These are phyloP conservation scores for Blera fallax DNA, from an alignment of 2,888 invertebrate species.

Conservation along the genomic window DNA sequence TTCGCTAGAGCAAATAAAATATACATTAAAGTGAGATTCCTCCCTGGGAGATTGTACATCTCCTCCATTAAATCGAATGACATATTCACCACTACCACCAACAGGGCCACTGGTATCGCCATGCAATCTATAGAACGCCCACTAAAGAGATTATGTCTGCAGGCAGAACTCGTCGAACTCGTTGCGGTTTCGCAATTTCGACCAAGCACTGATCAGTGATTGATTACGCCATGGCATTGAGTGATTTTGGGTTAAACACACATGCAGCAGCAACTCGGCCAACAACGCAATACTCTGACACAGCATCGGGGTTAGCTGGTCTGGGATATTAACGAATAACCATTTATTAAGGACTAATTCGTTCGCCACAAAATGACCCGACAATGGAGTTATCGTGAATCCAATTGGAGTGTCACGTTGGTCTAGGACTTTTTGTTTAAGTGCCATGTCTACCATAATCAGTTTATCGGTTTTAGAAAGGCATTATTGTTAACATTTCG, in stretches of 20 bases:
- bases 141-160: slow-evolving; percentile 25
- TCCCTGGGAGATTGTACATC: not conserved
- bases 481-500: not conserved
- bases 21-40: not conserved
- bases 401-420: not conserved
- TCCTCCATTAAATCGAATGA: slow-evolving; percentile 19
- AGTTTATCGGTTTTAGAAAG: not conserved
- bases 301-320: not conserved
- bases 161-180: slow-evolving; percentile 11
- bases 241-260: slow-evolving; percentile 45
- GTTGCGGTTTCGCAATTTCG: slow-evolving; percentile 32
- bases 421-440: not conserved
- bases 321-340: slow-evolving; percentile 6
- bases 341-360: slow-evolving; percentile 32
- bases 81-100: not conserved
- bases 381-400: not conserved
- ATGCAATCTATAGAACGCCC: not conserved
- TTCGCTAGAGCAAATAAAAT: not conserved
- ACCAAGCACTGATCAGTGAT: slow-evolving; percentile 44
- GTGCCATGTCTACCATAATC: not conserved
- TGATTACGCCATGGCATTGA: slow-evolving; percentile 46
- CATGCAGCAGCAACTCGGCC: not conserved
- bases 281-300: not conserved
- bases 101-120: not conserved
- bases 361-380: not conserved